A percentile compares a stretch with the other conserved stretches of the same genome.
Evolutionary conservation across 2,797 vertebrate species (phyloP).

Genomic region (Sebastes iracundus): DNA sequence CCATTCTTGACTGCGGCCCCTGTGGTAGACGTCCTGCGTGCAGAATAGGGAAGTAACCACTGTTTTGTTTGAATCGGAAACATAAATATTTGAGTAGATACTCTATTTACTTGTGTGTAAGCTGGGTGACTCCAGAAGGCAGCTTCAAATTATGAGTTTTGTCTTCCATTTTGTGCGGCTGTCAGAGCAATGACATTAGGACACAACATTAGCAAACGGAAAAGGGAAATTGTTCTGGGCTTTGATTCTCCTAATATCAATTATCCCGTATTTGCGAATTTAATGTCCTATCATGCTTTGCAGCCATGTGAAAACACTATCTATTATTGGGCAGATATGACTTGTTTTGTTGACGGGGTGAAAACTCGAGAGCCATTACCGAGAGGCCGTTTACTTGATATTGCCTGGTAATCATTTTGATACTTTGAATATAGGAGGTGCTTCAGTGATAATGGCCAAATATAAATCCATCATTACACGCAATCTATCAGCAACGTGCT

Average conservation of each 20-base stretch:
- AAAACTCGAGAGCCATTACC: conserved; percentile 54
- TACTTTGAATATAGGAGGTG: conserved; percentile 55
- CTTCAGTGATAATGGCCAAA: conserved; percentile 59
- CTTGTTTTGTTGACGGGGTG: conserved; percentile 42
- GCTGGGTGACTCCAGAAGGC: neutral
- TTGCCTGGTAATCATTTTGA: conserved; percentile 57
- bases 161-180: conserved; percentile 7
- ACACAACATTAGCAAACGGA: conserved; percentile 10
- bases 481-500: conserved; percentile 36
- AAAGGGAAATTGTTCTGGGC: conserved; percentile 11
- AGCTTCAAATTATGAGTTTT: conserved; percentile 3
- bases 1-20: conserved; percentile 17
- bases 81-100: conserved; percentile 41
- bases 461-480: conserved; percentile 62
- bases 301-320: conserved; percentile 35
- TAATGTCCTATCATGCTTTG: conserved; percentile 26
- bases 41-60: conserved; percentile 10
- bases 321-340: conserved; percentile 23
- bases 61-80: conserved; percentile 17
- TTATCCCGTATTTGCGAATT: conserved; percentile 30
- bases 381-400: conserved; percentile 50
- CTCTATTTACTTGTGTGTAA: conserved; percentile 8
- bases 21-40: conserved; percentile 5
- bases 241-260: conserved; percentile 36
- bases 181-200: conserved; percentile 8